Evolutionary conservation across 1,140 invertebrate species (phyloP).

Genomic region (Magallana angulata): DNA sequence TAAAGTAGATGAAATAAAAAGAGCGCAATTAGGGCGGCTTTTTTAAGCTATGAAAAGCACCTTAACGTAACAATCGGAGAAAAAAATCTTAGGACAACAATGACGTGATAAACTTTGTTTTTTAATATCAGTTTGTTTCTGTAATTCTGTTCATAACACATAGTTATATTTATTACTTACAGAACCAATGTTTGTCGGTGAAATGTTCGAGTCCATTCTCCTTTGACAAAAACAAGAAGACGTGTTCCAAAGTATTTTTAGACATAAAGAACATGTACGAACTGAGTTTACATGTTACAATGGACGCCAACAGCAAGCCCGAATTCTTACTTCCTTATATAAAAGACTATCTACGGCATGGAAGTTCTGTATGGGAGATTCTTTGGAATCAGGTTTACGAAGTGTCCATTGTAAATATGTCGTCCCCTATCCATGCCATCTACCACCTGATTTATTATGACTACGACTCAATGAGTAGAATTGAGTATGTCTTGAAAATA

Average conservation of each 20-base stretch:
- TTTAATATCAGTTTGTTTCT: too few relatives aligned
- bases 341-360: background rate
- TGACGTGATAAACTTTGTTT: too few relatives aligned
- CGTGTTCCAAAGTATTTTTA: background rate
- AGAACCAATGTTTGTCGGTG: background rate
- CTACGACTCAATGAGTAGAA: background rate
- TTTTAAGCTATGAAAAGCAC: too few relatives aligned
- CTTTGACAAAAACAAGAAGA: background rate
- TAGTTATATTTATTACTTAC: background rate
- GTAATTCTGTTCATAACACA: too few relatives aligned
- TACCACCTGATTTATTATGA: background rate
- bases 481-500: background rate
- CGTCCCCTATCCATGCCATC: background rate
- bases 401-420: background rate
- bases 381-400: background rate
- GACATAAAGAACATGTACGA: background rate
- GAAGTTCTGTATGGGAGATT: background rate
- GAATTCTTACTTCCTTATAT: background rate
- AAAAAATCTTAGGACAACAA: too few relatives aligned
- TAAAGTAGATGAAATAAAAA: too few relatives aligned
- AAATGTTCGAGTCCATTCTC: constrained; percentile 20
- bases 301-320: background rate
- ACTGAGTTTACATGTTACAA: background rate
- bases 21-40: too few relatives aligned
- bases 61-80: too few relatives aligned